Evolutionary conservation across 2,113 vertebrate genomes (phyloP), one percentile per base, ranked within the genome.

Genomic region (Brachionichthys hirsutus): DNA sequence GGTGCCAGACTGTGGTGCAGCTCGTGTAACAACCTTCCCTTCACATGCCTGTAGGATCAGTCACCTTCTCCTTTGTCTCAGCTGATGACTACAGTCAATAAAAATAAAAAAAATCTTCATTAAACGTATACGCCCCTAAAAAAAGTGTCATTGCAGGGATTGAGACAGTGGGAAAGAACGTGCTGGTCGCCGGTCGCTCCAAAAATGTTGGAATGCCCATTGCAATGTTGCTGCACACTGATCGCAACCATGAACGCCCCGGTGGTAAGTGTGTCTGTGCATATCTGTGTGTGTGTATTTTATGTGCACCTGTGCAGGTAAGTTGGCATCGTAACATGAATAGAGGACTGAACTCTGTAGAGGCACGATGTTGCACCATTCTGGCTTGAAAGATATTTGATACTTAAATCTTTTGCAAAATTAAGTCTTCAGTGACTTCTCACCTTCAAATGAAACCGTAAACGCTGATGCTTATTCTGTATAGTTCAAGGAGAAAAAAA

Each of bases 161-260:
- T 68, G 87, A 93, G 68, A 96, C 94, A 0, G 91, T 94, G 86
- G 95, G 95, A 30, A 94, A 92, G 87, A 96, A 97, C 43, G 94
- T 98, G 59, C 85, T 97, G 59, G 94, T 98, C 4, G 94, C 89
- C 12, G 95, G 95, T 67, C 91, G 94, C 75, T 98, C 95, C 8
- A 97, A 97, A 90, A 95, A 98, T 35, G 94, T 96, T 38, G 96
- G 96, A 59, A 94, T 98, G 94, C 95, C 95, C 2, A 94, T 98
- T 18, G 92, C 95, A 15, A 95, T 96, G 93, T 89, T 98, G 67
- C 75, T 98, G 44, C 94, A 95, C 74, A 92, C 90, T 0, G 95
- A 98, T 57, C 91, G 94, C 52, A 89, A 84, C 15, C 94, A 97
- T 0, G 92, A 95, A 68, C 91, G 94, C 6, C 94, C 95, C 0